Evolutionary conservation across 2,888 invertebrate species (phyloP).

Genomic region (Ligdia adustata): DNA sequence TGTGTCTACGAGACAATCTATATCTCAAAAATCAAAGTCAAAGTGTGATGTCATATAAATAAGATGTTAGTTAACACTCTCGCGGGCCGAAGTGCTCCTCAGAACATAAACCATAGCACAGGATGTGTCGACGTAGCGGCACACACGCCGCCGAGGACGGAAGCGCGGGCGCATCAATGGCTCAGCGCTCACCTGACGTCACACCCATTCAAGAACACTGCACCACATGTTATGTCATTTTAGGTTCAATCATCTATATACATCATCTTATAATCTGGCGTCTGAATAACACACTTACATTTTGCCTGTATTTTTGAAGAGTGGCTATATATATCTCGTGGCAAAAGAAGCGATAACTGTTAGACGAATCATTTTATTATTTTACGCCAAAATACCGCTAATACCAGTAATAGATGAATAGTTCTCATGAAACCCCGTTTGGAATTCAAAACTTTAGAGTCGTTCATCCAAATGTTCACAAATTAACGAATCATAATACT

Average conservation of each 20-base stretch:
- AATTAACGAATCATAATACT: constrained; percentile 19
- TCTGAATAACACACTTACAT: too few species aligned
- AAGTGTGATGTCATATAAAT: too few species aligned
- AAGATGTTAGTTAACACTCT: constrained; percentile 1
- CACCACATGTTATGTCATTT: constrained; percentile 13
- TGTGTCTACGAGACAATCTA: too few species aligned
- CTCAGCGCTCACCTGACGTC: constrained; percentile 58
- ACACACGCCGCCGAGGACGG: constrained; percentile 54
- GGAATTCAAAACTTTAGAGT: constrained; percentile 2
- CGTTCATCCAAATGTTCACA: constrained; percentile 19
- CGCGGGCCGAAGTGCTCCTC: constrained; percentile 11
- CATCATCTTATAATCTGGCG: too few species aligned
- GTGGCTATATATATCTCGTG: too few species aligned
- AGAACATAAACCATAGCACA: constrained; percentile 56
- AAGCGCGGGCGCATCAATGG: constrained; percentile 72
- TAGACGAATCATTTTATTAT: too few species aligned
- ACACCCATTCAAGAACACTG: constrained; percentile 44
- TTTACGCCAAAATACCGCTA: neutral
- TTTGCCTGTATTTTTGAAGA: too few species aligned
- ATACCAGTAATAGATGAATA: neutral
- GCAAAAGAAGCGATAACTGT: too few species aligned
- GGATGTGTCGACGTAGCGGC: constrained; percentile 74
- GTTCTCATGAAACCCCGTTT: constrained; percentile 17
- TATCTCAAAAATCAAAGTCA: too few species aligned
- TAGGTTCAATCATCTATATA: too few species aligned